Evolutionary conservation across 2,888 invertebrate genomes (phyloP).

Genomic region (Hemicrepidius hirtus): DNA sequence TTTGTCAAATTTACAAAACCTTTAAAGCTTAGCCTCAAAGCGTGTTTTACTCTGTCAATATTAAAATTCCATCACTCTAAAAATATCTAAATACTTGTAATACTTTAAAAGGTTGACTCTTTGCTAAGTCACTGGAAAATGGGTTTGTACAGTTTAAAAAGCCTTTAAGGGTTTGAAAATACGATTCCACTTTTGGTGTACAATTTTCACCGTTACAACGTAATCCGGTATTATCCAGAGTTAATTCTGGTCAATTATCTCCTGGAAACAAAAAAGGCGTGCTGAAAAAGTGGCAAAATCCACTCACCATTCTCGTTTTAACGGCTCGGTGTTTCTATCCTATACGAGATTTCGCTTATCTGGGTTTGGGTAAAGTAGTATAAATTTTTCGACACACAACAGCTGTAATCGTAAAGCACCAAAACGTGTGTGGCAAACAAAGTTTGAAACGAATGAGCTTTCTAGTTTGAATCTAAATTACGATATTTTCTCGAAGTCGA

Average conservation of each 20-base stretch:
- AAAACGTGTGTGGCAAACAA: constrained; percentile 31
- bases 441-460: constrained; percentile 2
- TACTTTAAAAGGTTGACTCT: not conserved
- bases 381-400: constrained; percentile 37
- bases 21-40: no score
- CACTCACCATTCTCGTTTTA: not conserved
- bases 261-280: constrained; percentile 12
- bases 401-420: constrained; percentile 28
- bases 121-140: not conserved
- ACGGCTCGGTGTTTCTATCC: not conserved
- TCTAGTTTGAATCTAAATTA: constrained; percentile 17
- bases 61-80: no score
- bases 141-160: not conserved
- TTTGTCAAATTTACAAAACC: no score
- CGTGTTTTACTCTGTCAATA: no score
- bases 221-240: constrained; percentile 5
- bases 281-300: not conserved
- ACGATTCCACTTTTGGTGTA: not conserved
- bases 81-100: not conserved
- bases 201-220: constrained; percentile 12
- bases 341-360: constrained; percentile 11
- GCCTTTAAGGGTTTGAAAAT: not conserved
- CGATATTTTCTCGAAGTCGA: constrained; percentile 7
- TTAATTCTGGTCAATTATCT: constrained; percentile 18
- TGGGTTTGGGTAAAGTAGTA: not conserved